Conservation (phyloP, 2,797 vertebrate species). For the Characodon lateralis region DNA sequence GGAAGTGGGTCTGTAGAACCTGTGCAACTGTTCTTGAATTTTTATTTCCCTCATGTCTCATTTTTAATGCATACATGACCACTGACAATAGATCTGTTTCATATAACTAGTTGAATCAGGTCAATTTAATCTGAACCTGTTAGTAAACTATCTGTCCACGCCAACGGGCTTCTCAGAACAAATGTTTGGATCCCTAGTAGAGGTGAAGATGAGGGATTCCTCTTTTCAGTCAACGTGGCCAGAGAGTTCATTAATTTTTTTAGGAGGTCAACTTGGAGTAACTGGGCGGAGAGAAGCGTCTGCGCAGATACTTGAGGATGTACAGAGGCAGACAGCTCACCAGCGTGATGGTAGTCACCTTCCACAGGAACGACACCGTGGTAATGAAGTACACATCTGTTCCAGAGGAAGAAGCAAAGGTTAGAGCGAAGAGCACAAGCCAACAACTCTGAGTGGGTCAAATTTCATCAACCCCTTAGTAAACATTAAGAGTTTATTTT, state of each 20-base stretch:
- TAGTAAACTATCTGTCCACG: constrained; percentile 27
- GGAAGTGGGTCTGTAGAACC: constrained; percentile 4
- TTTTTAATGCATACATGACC: constrained; percentile 7
- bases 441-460: accelerated
- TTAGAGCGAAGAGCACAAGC: not conserved
- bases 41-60: not conserved
- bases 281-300: constrained; percentile 96
- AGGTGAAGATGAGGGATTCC: constrained; percentile 19
- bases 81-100: not conserved
- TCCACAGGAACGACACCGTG: constrained; percentile 96
- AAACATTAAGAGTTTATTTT: not conserved
- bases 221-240: constrained; percentile 2
- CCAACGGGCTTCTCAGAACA: constrained; percentile 23
- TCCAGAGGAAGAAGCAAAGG: not conserved
- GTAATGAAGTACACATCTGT: constrained; percentile 96
- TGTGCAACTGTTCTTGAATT: not conserved
- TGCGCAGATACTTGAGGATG: constrained; percentile 95
- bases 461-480: not conserved
- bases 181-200: constrained; percentile 33
- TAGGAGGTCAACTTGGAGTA: constrained; percentile 95
- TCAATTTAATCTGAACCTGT: constrained; percentile 3
- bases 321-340: constrained; percentile 98
- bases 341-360: constrained; percentile 95
- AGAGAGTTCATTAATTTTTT: constrained; percentile 1
- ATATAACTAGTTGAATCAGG: not conserved